Percentiles rank a stretch among this genome's conserved stretches.
These are phyloP conservation scores for Scortum barcoo DNA, from an alignment of 2,113 vertebrate species.

Conservation along the genomic window DNA sequence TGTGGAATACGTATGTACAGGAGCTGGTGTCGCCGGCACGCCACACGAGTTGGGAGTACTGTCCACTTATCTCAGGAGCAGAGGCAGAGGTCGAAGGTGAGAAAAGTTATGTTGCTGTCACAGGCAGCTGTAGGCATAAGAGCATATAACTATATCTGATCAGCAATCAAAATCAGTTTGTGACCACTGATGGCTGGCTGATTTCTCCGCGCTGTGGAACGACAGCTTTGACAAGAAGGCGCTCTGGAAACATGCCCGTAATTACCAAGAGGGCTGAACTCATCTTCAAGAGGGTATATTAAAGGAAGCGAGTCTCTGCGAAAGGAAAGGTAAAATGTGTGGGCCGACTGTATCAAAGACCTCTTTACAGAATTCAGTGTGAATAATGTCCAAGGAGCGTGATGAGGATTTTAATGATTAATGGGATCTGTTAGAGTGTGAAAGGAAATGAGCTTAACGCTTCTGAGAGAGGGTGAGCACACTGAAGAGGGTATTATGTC, in stretches of 20 bases:
- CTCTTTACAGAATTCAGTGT: conserved; percentile 37
- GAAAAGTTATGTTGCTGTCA: not conserved
- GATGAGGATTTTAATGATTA: conserved; percentile 62
- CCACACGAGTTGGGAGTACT: not conserved
- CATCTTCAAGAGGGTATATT: not conserved
- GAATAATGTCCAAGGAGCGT: conserved; percentile 47
- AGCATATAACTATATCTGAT: not conserved
- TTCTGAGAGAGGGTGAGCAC: conserved; percentile 38
- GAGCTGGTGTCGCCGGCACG: not conserved
- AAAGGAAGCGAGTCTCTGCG: conserved; percentile 17
- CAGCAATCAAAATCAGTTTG: not conserved
- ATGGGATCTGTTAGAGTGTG: conserved; percentile 55
- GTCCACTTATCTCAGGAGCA: too few relatives aligned
- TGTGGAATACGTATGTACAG: not conserved
- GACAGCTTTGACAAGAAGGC: conserved; percentile 12
- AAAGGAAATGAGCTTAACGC: conserved; percentile 48
- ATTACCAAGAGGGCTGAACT: not conserved
- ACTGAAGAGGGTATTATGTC: conserved; percentile 50
- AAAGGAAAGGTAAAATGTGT: conserved; percentile 33
- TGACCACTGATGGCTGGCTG: not conserved
- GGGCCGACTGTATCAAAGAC: conserved; percentile 42
- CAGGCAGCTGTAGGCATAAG: too few relatives aligned
- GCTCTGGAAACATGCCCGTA: not conserved
- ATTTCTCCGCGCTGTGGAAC: not conserved
- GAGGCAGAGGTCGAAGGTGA: not conserved